Base-by-base conservation (phyloP, 2,888 invertebrate genomes). In the Sinotaia quadrata region DNA sequence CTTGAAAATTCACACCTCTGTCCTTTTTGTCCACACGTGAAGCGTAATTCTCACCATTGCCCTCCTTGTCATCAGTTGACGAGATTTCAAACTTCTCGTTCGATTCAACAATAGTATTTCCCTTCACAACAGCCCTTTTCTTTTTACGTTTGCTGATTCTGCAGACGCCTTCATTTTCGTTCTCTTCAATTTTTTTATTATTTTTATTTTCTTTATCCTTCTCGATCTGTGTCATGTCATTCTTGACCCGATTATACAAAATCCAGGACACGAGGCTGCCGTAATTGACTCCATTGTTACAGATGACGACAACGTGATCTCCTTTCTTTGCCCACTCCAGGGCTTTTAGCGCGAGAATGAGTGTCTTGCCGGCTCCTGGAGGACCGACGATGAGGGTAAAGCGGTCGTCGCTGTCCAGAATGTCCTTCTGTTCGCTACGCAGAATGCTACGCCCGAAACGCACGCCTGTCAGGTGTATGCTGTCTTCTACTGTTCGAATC, bases 401-500 rank as follows among this genome's bases (percentile, higher is more conserved):
- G 65, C 41, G 56, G 21, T 4, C 18, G 2, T 36, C n/a, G 18
- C 63, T 41, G 29, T 63, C 8, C 54, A 63, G 31, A 29, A 63
- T 54, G 29, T 54, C 29, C 37, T 54, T 36, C 54, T 63, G 63
- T 0, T 36, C 37, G 18, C 54, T 27, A 3, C 63, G 37, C 18
- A 63, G 63, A 54, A 54, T 63, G 63, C 54, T 63, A 27, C 63
- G 34, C 18, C 63, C 63, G 41, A 63, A 63, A 41, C 51, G 41
- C 7, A 63, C 7, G 2, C 63, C 63, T 3, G 63, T 63, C 41
- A 63, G 63, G 54, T 54, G 52, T n/a, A 63, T 54, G 21, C 63
- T 54, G 54, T 54, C 63, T 3, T 52, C 63, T 41, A 54, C 41
- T 8, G 54, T 36, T 18, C 37, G 27, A 5, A 31, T 54, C 21